Evolutionary conservation across 2,113 vertebrate genomes (phyloP).

Genomic region (Tautogolabrus adspersus): DNA sequence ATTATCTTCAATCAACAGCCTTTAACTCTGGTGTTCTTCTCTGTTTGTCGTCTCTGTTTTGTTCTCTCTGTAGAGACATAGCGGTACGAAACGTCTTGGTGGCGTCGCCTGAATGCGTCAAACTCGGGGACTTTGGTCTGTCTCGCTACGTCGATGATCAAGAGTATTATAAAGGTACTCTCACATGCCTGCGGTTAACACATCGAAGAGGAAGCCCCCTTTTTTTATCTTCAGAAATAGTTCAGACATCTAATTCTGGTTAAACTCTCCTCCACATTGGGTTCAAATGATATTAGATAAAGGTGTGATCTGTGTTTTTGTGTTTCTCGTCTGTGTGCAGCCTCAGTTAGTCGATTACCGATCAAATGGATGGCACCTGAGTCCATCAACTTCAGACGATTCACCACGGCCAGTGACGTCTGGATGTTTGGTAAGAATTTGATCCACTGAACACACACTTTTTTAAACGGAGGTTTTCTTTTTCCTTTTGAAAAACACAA

Average conservation of each 20-base stretch:
- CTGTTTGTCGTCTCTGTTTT: neutral
- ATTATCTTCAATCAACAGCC: no score
- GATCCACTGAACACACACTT: no score
- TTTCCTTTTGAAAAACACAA: no score
- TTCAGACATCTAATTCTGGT: no score
- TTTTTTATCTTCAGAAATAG: no score
- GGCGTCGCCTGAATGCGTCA: slow-evolving; percentile 88
- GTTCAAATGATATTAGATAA: neutral
- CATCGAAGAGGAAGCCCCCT: neutral
- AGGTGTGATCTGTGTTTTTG: neutral
- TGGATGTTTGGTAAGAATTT: slow-evolving; percentile 95
- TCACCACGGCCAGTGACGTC: slow-evolving; percentile 92
- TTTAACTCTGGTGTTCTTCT: neutral
- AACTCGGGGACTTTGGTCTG: slow-evolving; percentile 94
- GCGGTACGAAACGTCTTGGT: slow-evolving; percentile 94
- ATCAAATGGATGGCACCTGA: slow-evolving; percentile 99
- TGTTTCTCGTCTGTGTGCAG: slow-evolving; percentile 70
- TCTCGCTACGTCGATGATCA: slow-evolving; percentile 95
- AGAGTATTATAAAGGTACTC: slow-evolving; percentile 95
- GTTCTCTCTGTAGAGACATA: slow-evolving; percentile 87
- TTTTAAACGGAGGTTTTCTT: no score
- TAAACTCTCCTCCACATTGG: no score
- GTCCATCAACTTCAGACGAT: slow-evolving; percentile 97
- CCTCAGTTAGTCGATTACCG: slow-evolving; percentile 90
- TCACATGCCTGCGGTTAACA: neutral